Conservation (phyloP, 2,113 vertebrate genomes). For the Lota lota region DNA sequence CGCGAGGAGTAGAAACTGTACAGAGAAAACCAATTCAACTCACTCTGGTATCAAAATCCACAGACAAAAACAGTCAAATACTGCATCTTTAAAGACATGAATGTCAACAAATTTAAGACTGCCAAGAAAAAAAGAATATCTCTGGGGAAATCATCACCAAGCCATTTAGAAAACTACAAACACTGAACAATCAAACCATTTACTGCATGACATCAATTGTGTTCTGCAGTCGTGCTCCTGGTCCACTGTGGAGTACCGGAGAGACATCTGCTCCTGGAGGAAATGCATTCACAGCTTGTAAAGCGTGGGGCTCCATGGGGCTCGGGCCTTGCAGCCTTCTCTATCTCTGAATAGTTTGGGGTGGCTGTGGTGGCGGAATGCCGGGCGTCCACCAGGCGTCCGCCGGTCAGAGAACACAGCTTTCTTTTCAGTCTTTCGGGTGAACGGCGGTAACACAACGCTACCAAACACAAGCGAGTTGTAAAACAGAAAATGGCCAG, state of each 20-base stretch:
- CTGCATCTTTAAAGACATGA: constrained; percentile 63
- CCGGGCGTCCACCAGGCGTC: too few species aligned
- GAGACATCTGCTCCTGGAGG: not conserved
- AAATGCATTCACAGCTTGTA: not conserved
- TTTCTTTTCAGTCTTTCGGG: too few species aligned
- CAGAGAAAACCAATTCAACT: constrained; percentile 50
- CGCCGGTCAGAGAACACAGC: too few species aligned
- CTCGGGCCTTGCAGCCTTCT: too few species aligned
- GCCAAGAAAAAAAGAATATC: constrained; percentile 42
- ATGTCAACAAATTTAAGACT: constrained; percentile 43
- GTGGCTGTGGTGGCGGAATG: too few species aligned
- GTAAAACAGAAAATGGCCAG: too few species aligned
- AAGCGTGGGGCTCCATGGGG: not conserved
- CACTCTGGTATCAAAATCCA: constrained; percentile 57
- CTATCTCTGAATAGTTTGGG: too few species aligned
- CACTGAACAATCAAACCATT: constrained; percentile 51
- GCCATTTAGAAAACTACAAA: constrained; percentile 53
- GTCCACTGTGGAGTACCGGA: not conserved
- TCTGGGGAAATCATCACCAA: constrained; percentile 46
- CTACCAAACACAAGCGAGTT: too few species aligned
- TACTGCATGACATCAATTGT: not conserved
- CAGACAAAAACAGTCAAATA: constrained; percentile 51
- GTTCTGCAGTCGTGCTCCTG: not conserved
- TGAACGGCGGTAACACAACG: too few species aligned
- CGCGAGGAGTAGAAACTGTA: constrained; percentile 35